Base-by-base conservation (phyloP, 2,797 vertebrate species). In the Leucoraja ocellata region DNA sequence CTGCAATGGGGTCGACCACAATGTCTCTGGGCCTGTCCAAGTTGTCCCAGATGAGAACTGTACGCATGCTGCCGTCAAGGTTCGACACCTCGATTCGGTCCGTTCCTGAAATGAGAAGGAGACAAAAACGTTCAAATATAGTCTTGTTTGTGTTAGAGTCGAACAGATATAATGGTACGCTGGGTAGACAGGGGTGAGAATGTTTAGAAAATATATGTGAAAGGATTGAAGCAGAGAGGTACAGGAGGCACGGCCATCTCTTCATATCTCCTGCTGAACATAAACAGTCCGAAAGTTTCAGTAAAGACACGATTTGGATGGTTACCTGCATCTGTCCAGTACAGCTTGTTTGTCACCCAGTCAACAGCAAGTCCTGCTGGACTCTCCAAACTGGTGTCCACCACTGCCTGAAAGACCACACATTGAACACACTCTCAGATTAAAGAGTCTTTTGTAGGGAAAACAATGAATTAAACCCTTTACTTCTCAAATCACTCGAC, bases 311-410 rank as follows among this genome's bases (percentile, higher is more conserved):
- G 8, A 13, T 11, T 18, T 32, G 10, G 21, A 13, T 10, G 54
- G 28, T 73, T 97, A 99, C 99, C 99, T 96, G 99, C 99, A 95
- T 99, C 99, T 7, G 99, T 99, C 99, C 99, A 99, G 94, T 99
- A 99, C 0, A 99, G 96, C 94, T 99, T 99, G 95, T 96, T 97
- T 94, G 99, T 99, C 94, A 98, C 96, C 99, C 99, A 99, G 94
- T 99, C 99, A 93, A 99, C 98, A 14, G 99, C 98, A 95, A 99
- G 94, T 94, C 99, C 98, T 39, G 99, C 99, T 23, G 98, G 99
- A 94, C 99, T 99, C 96, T 99, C 99, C 95, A 99, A 95, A 95
- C 99, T 99, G 93, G 98, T 99, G 94, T 99, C 98, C 94, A 98
- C 98, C 93, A 99, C 97, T 95, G 98, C 97, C 98, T 99, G 95